phyloP scores from a whole-genome alignment of 2,888 invertebrate species.

The Dione juno region DNA sequence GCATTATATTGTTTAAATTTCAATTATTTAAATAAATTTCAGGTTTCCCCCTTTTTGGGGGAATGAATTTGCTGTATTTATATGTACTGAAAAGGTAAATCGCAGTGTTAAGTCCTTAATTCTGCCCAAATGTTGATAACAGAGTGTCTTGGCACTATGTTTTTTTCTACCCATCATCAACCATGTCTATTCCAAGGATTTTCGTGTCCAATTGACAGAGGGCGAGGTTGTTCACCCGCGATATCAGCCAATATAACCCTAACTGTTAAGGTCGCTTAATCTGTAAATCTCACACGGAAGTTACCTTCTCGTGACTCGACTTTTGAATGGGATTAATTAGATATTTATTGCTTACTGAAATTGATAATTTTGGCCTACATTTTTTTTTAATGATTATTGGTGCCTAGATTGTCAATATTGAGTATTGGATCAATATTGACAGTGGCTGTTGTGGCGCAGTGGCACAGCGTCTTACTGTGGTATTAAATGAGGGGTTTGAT shows the following conservation, averaged over 20 bases:
- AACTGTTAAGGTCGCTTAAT: conserved; percentile 61
- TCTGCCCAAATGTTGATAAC: neutral
- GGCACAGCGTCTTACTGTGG: no score
- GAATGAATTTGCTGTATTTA: no score
- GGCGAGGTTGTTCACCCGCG: conserved; percentile 59
- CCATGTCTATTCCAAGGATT: conserved; percentile 47
- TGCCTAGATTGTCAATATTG: no score
- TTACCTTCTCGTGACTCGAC: conserved; percentile 45
- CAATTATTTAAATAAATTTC: no score
- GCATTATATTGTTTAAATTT: no score
- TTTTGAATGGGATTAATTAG: conserved; percentile 45
- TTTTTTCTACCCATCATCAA: no score
- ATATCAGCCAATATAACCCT: conserved; percentile 59
- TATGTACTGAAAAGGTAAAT: no score
- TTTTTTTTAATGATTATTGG: neutral
- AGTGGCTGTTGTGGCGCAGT: no score
- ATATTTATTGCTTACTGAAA: conserved; percentile 39
- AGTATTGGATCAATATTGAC: no score
- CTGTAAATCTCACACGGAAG: conserved; percentile 53
- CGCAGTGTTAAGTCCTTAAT: no score
- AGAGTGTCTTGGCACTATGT: neutral
- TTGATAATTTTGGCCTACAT: neutral
- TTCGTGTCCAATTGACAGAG: conserved; percentile 55
- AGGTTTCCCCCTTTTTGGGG: no score
- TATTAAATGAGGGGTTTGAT: no score